These are phyloP conservation scores for Plodia interpunctella DNA, from an alignment of 1,140 invertebrate genomes.

Conservation along the genomic window DNA sequence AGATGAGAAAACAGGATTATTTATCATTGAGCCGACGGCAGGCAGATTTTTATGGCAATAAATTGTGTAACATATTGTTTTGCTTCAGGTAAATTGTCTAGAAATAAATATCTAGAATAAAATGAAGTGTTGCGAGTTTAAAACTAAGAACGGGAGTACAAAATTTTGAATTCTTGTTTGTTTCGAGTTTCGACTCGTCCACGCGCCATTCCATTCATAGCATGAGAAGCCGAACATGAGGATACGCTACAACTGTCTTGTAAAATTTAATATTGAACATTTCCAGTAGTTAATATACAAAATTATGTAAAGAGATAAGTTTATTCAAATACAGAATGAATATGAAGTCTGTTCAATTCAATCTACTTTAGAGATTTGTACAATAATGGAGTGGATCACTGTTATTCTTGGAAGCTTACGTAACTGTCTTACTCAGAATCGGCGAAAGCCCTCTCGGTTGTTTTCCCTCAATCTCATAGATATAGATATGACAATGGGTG, in stretches of 20 bases:
- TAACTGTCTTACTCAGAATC: conserved; percentile 21
- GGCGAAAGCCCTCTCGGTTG: conserved; percentile 15
- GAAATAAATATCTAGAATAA: not conserved
- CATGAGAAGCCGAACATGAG: no score
- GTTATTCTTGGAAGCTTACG: conserved; percentile 18
- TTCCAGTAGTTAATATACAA: no score
- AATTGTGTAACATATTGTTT: not conserved
- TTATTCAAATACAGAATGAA: not conserved
- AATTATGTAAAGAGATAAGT: no score
- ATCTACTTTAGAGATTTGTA: not conserved
- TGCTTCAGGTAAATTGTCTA: no score
- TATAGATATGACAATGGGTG: conserved; percentile 20
- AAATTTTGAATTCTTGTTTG: no score
- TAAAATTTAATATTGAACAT: no score
- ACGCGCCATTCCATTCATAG: no score
- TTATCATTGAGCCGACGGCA: conserved; percentile 17
- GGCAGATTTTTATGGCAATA: not conserved
- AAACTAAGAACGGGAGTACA: no score
- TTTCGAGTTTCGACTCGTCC: no score
- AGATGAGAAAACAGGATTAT: conserved; percentile 32
- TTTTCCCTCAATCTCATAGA: conserved; percentile 29
- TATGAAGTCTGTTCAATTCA: not conserved
- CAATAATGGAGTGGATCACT: not conserved
- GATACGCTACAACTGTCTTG: not conserved
- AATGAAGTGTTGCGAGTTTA: no score